Base-by-base conservation (phyloP, 2,888 invertebrate species). In the Agrilus mali region DNA sequence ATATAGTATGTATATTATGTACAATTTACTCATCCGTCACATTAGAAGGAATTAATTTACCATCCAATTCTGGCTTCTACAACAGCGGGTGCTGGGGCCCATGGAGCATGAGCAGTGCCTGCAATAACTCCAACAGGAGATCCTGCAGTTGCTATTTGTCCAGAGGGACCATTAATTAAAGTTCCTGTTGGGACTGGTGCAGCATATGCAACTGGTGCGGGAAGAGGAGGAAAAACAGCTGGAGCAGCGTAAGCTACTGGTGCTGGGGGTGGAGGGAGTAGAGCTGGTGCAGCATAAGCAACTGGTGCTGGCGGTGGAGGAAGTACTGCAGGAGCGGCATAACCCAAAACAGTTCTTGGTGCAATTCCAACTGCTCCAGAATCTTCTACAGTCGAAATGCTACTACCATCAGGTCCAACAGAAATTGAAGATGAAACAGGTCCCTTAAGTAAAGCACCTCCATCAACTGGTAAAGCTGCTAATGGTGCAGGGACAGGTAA, bases 361-460 rank as follows among this genome's bases (percentile, higher is more conserved):
- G 68, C n/a, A 61, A 64, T 47, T 54, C 63, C 37, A 55, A 67
- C 33, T 58, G 67, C 34, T 60, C 71, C 46, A 68, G 65, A 49
- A 64, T 60, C 1, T 65, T 69, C 38, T 66, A 67, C 36, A 65
- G 68, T 15, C 66, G 66, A 10, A 66, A 67, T 33, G 67, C 69
- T 15, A 67, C 67, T 36, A 59, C 63, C 40, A 70, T 72, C 64
- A 22, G 63, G 63, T 38, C 63, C 64, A 12, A 55, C 36, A 3
- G 59, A 45, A 33, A 38, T 42, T 3, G 43, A 43, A 13, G 34
- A 37, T 1, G 43, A 40, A 12, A 41, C 39, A 15, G 47, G 47
- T 17, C 44, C 44, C 15, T 39, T 47, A 10, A 47, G n/a, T 7
- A 36, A 8, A 14, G 44, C 47, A 34, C 47, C 47, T 4, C 44